A percentile compares a stretch with the other conserved stretches of the same genome.
Evolutionary conservation across 2,113 vertebrate genomes (phyloP).

Genomic region (Oreochromis spilurus): DNA sequence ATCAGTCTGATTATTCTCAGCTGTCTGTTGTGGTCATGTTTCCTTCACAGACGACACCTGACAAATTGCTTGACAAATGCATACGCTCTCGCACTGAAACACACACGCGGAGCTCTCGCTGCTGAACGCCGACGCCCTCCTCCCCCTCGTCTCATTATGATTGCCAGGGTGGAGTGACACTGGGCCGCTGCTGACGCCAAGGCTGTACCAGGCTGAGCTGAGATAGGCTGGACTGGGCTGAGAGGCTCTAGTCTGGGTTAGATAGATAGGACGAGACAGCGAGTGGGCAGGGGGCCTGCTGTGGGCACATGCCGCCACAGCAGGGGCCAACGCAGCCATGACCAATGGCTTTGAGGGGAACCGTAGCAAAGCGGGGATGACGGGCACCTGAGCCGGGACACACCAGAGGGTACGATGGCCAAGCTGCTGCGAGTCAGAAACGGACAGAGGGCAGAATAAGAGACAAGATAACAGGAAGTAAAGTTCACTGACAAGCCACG

Average conservation of each 20-base stretch:
- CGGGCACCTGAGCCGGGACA: conserved; percentile 90
- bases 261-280: conserved; percentile 72
- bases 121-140: neutral
- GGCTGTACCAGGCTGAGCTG: conserved; percentile 73
- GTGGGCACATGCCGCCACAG: conserved; percentile 94
- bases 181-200: conserved; percentile 77
- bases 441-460: neutral
- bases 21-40: conserved; percentile 37
- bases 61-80: conserved; percentile 77
- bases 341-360: conserved; percentile 93
- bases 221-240: conserved; percentile 64
- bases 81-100: neutral
- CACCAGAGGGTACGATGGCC: conserved; percentile 12
- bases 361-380: conserved; percentile 79
- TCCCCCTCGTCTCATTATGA: conserved; percentile 80
- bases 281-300: conserved; percentile 79
- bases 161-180: conserved; percentile 75
- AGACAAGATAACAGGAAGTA: neutral
- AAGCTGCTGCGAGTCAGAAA: conserved; percentile 41
- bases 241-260: conserved; percentile 75
- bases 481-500: neutral
- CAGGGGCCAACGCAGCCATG: conserved; percentile 84
- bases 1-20: conserved; percentile 44
- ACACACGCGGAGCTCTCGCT: neutral
- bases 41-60: conserved; percentile 72